phyloP scores from a whole-genome alignment of 2,113 vertebrate species.

The Callaeas wilsoni region DNA sequence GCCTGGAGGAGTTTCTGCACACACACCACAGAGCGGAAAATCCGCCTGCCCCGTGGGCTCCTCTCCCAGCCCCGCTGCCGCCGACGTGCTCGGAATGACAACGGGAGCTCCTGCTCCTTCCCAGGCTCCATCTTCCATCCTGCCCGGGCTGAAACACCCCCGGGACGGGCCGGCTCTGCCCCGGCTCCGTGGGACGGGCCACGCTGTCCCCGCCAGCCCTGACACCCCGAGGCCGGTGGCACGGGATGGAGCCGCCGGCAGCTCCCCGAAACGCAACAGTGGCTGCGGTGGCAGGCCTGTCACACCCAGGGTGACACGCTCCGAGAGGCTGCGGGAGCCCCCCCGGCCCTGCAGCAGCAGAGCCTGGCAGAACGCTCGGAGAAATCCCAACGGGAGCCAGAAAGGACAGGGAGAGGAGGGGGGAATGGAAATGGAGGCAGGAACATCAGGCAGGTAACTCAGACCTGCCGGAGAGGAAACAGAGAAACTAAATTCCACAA shows the following conservation, averaged over 20 bases:
- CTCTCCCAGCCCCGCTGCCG: neutral
- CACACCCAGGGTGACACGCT: neutral
- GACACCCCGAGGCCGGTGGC: too few relatives aligned
- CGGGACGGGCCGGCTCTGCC: rapidly evolving
- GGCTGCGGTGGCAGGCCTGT: neutral
- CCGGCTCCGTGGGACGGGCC: neutral
- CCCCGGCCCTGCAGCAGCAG: rapidly evolving
- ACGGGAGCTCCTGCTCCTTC: neutral
- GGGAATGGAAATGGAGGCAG: rapidly evolving
- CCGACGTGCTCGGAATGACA: neutral
- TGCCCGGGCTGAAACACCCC: rapidly evolving
- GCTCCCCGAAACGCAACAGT: neutral
- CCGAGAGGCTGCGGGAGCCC: neutral
- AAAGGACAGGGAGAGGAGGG: neutral
- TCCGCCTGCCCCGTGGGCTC: neutral
- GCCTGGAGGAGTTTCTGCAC: neutral
- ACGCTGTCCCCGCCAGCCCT: neutral
- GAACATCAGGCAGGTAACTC: neutral
- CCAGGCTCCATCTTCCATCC: rapidly evolving
- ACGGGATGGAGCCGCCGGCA: rapidly evolving
- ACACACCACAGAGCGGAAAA: neutral
- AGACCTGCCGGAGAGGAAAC: rapidly evolving
- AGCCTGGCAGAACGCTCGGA: neutral
- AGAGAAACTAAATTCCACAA: neutral
- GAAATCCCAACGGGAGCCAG: rapidly evolving